These are phyloP conservation scores for Callithrix jacchus DNA, from an alignment of 2,113 vertebrate species.

Conservation along the genomic window DNA sequence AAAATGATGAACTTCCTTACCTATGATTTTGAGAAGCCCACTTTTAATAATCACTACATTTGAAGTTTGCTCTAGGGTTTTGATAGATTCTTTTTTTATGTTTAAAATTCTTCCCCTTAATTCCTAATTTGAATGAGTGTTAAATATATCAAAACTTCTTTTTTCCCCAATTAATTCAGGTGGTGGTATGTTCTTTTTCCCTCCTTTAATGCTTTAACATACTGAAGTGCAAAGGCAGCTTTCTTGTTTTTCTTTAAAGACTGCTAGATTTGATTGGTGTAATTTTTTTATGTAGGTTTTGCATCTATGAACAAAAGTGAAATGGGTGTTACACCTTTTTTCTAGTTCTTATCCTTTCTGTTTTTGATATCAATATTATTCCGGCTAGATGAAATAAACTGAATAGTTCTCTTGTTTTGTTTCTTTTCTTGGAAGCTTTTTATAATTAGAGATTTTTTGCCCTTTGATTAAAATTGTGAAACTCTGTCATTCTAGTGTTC, in stretches of 20 bases:
- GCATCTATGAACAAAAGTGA: neutral
- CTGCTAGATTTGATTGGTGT: neutral
- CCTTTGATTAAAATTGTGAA: slow-evolving; percentile 37
- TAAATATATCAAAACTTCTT: neutral
- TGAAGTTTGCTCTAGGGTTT: neutral
- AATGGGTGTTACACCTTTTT: neutral
- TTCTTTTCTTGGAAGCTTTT: neutral
- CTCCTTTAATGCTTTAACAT: slow-evolving; percentile 1
- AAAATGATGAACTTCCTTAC: neutral
- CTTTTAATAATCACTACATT: slow-evolving; percentile 5
- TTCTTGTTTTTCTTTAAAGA: slow-evolving; percentile 25
- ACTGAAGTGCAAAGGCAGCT: neutral
- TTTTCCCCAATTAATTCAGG: neutral
- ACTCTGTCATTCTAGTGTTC: neutral
- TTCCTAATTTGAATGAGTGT: slow-evolving; percentile 21
- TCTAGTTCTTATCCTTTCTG: neutral
- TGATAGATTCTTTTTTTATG: neutral
- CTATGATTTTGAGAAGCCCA: slow-evolving; percentile 1
- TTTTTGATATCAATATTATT: neutral
- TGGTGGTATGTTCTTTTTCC: neutral
- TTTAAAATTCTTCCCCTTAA: neutral
- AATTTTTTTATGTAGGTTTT: neutral
- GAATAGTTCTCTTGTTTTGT: neutral
- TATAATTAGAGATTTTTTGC: neutral
- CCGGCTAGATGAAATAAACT: neutral